phyloP scores from a whole-genome alignment of 1,140 invertebrate species.

The Ephestia elutella region DNA sequence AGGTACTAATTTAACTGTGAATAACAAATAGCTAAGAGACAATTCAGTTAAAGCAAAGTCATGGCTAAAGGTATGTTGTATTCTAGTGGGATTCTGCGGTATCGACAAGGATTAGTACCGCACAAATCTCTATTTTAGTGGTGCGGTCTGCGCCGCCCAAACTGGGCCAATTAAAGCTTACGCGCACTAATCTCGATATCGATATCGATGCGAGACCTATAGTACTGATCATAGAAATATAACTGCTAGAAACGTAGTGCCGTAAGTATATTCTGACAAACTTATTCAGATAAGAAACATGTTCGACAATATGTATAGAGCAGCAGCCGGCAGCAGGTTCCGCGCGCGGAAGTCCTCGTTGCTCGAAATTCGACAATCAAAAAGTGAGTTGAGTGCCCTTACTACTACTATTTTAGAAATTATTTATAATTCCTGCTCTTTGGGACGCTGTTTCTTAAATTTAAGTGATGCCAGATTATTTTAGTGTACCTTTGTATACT shows the following conservation, averaged over 20 bases:
- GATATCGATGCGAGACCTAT: constrained; percentile 23
- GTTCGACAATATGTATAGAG: too few relatives aligned
- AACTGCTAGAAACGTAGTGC: neutral
- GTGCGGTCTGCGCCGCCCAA: constrained; percentile 54
- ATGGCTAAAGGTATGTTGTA: constrained; percentile 50
- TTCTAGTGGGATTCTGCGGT: constrained; percentile 47
- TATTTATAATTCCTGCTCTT: too few relatives aligned
- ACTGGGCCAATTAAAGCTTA: constrained; percentile 69
- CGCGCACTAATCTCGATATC: constrained; percentile 43
- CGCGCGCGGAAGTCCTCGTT: too few relatives aligned
- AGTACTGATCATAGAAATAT: constrained; percentile 1
- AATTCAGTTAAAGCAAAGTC: neutral
- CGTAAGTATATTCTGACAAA: neutral
- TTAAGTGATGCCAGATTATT: too few relatives aligned
- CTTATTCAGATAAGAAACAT: too few relatives aligned
- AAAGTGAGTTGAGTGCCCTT: too few relatives aligned
- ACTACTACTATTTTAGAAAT: too few relatives aligned
- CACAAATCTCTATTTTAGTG: constrained; percentile 69
- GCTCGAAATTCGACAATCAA: too few relatives aligned
- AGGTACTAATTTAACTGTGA: too few relatives aligned
- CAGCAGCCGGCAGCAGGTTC: too few relatives aligned
- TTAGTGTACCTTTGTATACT: too few relatives aligned
- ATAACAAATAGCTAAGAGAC: neutral
- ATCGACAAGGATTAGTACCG: constrained; percentile 59
- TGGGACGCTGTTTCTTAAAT: too few relatives aligned